phyloP scores from a whole-genome alignment of 2,797 vertebrate genomes.

The Acipenser ruthenus region DNA sequence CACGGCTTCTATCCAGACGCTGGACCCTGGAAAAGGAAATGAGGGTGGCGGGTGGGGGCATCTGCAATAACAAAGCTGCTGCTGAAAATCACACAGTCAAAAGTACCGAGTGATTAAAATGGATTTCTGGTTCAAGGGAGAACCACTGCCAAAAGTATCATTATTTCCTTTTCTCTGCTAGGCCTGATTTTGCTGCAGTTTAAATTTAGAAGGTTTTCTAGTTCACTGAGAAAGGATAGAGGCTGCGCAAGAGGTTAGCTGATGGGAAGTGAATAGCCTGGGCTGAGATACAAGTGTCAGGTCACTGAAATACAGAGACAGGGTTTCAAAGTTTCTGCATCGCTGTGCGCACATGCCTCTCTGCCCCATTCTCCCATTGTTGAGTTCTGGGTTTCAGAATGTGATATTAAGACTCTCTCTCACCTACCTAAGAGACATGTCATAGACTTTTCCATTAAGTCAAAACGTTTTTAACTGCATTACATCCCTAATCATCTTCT shows the following conservation, averaged over 20 bases:
- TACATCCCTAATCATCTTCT: constrained; percentile 12
- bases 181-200: background rate
- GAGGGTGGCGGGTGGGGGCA: constrained; percentile 10
- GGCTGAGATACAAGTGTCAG: background rate
- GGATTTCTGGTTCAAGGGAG: constrained; percentile 5
- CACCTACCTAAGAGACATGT: background rate
- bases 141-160: constrained; percentile 1
- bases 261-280: background rate
- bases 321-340: too few relatives aligned
- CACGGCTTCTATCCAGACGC: constrained; percentile 11
- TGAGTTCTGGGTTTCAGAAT: too few relatives aligned
- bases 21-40: constrained; percentile 7
- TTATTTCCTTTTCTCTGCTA: constrained; percentile 3
- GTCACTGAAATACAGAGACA: background rate
- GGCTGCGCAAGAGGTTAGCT: background rate
- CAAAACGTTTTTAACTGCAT: background rate
- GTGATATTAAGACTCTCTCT: too few relatives aligned
- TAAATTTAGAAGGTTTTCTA: constrained; percentile 10
- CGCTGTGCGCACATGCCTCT: too few relatives aligned
- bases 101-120: background rate
- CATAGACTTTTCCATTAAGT: background rate
- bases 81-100: background rate
- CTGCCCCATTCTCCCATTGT: too few relatives aligned
- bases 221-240: background rate
- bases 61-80: constrained; percentile 15